Base-by-base conservation (phyloP, 1,140 invertebrate species). In the Odontomachus brunneus region DNA sequence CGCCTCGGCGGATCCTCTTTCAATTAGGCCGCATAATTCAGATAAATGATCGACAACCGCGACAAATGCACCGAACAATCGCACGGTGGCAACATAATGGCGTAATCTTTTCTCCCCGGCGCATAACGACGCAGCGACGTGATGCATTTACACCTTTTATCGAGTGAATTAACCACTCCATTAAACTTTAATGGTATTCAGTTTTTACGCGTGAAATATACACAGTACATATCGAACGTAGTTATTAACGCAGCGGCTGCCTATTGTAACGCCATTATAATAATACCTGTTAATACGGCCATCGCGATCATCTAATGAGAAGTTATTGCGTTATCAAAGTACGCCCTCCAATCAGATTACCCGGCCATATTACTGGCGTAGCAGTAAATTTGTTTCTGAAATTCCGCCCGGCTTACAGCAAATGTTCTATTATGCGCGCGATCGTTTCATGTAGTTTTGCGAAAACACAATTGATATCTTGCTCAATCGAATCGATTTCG, bases 131-230 rank as follows among this genome's bases (percentile, higher is more conserved):
- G 55, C 44, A 53, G 74, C 80, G 67, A 67, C 65, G 74, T 85
- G 82, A 85, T 83, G 76, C 80, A 59, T 88, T 85, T 82, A 72
- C 69, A 88, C 83, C 86, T 88, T 88, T 87, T 81, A 83, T 66
- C 78, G 66, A 24, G 60, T 88, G 51, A 88, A 88, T 88, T 88
- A 88, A 66, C 74, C 80, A 55, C 51, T 83, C 87, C 87, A 88
- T 88, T 88, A 88, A 81, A 88, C 83, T 88, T 88, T 88, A 88
- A 88, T 88, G 87, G 87, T 82, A 88, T 88, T 85, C 80, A 60
- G 85, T 88, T 88, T 88, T 88, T 88, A 87, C 86, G 67, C 83
- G 33, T 55, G 66, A 85, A 83, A 85, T 88, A 78, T 85, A 88
- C 76, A 84, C 83, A 73, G 48, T 57, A 67, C 60, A 82, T 76